Evolutionary conservation across 2,113 vertebrate species (phyloP), one percentile per base, ranked within the genome.

Genomic region (Toxostoma redivivum): DNA sequence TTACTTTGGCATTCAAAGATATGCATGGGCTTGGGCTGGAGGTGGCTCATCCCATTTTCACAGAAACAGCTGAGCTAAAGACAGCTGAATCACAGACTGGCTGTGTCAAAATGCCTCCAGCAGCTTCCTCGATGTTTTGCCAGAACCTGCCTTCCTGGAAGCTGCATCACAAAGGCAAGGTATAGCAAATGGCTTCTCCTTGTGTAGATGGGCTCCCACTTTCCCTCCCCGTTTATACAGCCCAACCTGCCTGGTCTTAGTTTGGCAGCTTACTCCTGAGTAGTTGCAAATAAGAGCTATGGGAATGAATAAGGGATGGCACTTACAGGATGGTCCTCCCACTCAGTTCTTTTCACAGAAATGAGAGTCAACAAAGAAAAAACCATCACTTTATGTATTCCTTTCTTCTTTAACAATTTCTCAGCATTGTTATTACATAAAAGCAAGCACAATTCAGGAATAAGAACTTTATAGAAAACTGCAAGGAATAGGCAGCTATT

Each of bases 371-470:
- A 15, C 8, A 47, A 58, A 58, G 1, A 31, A 61, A 90, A 84
- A 47, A 20, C 0, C 1, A 42, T 25, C 7, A 24, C 9, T 79
- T 42, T 56, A 25, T 10, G 3, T 11, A 44, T 70, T 2, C 1
- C 8, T 61, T 85, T 47, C 10, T 15, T 77, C 35, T 73, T 81
- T n/a, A 61, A 40, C 0, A 44, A n/a, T 44, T 78, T 81, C 12
- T 71, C 82, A 40, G 0, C 4, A 20, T 28, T 79, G 4, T 33
- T 74, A 24, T 48, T 85, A 10, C 11, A 50, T 58, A 62, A 82
- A 61, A 88, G 2, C 12, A 77, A 76, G 28, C 7, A 2, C 11
- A 48, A 48, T 40, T 57, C 19, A 62, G 33, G 5, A 61, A 61
- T 10, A 76, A 40, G 15, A 13, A 5, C 5, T 85, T 81, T 71